Conservation (phyloP, 2,888 invertebrate genomes). For the Ectropis crepuscularia region DNA sequence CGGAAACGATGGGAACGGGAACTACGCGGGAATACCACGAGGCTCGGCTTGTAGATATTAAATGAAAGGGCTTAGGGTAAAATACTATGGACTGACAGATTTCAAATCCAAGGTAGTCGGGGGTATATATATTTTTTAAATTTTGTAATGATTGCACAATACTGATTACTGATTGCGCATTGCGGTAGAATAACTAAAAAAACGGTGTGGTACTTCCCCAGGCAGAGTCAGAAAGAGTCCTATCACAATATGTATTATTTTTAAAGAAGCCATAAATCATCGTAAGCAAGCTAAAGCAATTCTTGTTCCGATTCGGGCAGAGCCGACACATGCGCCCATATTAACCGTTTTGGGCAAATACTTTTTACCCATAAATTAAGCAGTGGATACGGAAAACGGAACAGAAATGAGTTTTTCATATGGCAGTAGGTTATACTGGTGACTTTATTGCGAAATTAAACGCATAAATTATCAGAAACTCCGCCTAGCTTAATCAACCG, state of each 20-base stretch:
- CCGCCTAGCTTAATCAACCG: slow-evolving; percentile 34
- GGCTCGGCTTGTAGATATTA: too few species aligned
- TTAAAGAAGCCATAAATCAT: slow-evolving; percentile 38
- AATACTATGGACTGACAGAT: too few species aligned
- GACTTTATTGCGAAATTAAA: slow-evolving; percentile 80
- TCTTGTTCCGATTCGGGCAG: slow-evolving; percentile 31
- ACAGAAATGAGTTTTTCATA: slow-evolving; percentile 77
- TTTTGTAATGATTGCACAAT: too few species aligned
- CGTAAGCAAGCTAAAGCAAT: slow-evolving; percentile 39
- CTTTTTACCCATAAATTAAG: slow-evolving; percentile 80
- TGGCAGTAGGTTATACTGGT: slow-evolving; percentile 69
- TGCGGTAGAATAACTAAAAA: too few species aligned
- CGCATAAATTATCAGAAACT: slow-evolving; percentile 72
- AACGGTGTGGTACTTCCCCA: too few species aligned
- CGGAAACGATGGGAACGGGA: too few species aligned
- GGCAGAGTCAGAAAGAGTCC: too few species aligned
- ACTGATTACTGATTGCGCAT: too few species aligned
- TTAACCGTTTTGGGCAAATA: slow-evolving; percentile 58
- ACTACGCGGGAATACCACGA: too few species aligned
- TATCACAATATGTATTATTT: background rate
- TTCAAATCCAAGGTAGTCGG: too few species aligned
- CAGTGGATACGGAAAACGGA: slow-evolving; percentile 40
- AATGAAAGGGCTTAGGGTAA: too few species aligned
- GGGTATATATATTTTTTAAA: too few species aligned
- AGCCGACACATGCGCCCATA: slow-evolving; percentile 55